Base-by-base conservation (phyloP, 2,888 invertebrate species). In the Trachelus troglodyta region DNA sequence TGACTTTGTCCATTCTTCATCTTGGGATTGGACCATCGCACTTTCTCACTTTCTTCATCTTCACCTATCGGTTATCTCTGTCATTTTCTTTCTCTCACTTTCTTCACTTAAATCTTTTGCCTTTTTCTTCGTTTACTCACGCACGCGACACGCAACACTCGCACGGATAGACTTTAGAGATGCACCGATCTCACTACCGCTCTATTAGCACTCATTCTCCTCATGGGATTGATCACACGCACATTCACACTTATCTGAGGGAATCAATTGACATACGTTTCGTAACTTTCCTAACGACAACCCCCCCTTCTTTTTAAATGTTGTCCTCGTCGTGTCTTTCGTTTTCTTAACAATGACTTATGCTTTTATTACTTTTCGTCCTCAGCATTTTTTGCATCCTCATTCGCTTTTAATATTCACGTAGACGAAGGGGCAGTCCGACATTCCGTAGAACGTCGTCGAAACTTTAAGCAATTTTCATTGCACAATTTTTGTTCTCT, bases 241-340 rank as follows among this genome's bases (percentile, higher is more conserved):
- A 71, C 71, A 89, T 85, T 85, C 86, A 86, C 80, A 87, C 86
- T 87, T 87, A 89, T 86, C 86, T 87, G 87, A 88, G 87, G 87
- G 87, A 87, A 87, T 88, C 89, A 90, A 90, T 90, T 90, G 90
- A 90, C 90, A 89, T 90, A 84, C 89, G 89, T 90, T 90, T 90
- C 89, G 83, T 90, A 89, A 90, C 89, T 90, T 90, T 90, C 89
- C 89, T 89, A 90, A 86, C 85, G 86, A 85, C 81, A 71, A 69
- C 15, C 56, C 40, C 15, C 9, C 23, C 0, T 9, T 9, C 23
- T 40, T 56, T 56, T 1, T 1, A 1, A 15, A 15, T 23, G 23
- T 56, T 56, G 23, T 56, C 15, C 56, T 56, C 56, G 56, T 23
- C 56, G 56, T 56, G 56, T 56, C 23, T 23, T 56, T 56, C 23